A percentile compares a stretch with the other conserved stretches of the same genome.
Evolutionary conservation across 2,113 vertebrate genomes (phyloP).

Genomic region (Calyptommatus sinebrachiatus): DNA sequence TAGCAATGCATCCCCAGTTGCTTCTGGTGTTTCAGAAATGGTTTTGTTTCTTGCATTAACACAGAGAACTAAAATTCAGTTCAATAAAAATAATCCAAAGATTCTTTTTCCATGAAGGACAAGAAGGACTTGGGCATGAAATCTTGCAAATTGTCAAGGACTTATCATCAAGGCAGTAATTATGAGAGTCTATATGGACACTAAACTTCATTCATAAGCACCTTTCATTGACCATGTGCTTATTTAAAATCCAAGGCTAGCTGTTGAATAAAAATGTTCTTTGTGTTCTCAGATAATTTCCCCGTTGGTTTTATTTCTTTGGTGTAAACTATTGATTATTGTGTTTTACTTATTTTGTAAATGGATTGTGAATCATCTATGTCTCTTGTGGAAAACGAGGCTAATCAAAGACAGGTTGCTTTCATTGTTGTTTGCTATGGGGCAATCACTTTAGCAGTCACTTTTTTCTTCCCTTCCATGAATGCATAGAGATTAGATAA

Average conservation of each 20-base stretch:
- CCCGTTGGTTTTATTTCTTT: neutral
- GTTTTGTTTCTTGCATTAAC: neutral
- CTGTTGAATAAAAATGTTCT: neutral
- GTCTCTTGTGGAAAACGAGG: neutral
- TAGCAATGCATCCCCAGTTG: neutral
- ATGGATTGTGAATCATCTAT: neutral
- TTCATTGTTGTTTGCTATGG: too few relatives aligned
- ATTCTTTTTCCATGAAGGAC: neutral
- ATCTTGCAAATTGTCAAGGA: slow-evolving; percentile 13
- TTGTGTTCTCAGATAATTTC: neutral
- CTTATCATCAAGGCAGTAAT: neutral
- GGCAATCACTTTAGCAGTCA: neutral
- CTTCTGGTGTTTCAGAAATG: neutral
- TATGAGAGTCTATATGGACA: neutral
- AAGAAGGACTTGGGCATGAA: slow-evolving; percentile 25
- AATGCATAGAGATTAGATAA: neutral
- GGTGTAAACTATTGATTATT: neutral
- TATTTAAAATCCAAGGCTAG: neutral
- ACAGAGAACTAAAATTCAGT: too few relatives aligned
- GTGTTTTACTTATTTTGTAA: neutral
- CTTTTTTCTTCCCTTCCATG: neutral
- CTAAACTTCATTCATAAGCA: neutral
- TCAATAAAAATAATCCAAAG: neutral
- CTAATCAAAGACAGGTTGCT: neutral
- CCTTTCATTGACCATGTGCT: neutral